Conservation (phyloP, 2,113 vertebrate species). For the Hyperopisus bebe region DNA sequence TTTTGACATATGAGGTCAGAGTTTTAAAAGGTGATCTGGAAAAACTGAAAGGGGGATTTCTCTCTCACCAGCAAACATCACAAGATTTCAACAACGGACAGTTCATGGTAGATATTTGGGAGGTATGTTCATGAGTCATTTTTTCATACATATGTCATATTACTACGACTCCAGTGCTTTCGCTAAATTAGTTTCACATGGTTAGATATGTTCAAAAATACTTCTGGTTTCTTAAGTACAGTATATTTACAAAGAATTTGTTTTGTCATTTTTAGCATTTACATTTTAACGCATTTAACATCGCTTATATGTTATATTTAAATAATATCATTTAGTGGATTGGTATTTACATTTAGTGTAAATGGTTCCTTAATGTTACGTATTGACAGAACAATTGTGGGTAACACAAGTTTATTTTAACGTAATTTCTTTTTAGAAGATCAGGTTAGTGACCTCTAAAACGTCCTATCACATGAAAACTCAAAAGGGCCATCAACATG, state of each 20-base stretch:
- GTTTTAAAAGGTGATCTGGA: constrained; percentile 47
- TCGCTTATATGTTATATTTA: background rate
- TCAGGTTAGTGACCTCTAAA: background rate
- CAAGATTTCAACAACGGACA: constrained; percentile 43
- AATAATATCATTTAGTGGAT: background rate
- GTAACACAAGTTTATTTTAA: background rate
- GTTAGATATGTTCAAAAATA: background rate
- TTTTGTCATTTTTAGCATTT: background rate
- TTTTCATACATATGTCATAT: background rate
- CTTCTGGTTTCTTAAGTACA: background rate
- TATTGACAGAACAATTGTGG: background rate
- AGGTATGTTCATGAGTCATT: constrained; percentile 51
- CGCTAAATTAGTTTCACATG: background rate
- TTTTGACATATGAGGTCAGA: constrained; percentile 48
- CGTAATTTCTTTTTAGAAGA: constrained; percentile 19
- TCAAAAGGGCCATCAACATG: constrained; percentile 24
- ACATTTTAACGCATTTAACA: background rate
- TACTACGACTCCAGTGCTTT: background rate
- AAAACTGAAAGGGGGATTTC: constrained; percentile 47
- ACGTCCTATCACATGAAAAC: constrained; percentile 9
- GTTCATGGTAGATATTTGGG: constrained; percentile 40
- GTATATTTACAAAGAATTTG: background rate
- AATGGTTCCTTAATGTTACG: background rate
- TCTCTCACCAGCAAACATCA: constrained; percentile 45
- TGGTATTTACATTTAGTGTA: background rate